Conservation (phyloP, 2,888 invertebrate genomes). For the Apeira syringaria region DNA sequence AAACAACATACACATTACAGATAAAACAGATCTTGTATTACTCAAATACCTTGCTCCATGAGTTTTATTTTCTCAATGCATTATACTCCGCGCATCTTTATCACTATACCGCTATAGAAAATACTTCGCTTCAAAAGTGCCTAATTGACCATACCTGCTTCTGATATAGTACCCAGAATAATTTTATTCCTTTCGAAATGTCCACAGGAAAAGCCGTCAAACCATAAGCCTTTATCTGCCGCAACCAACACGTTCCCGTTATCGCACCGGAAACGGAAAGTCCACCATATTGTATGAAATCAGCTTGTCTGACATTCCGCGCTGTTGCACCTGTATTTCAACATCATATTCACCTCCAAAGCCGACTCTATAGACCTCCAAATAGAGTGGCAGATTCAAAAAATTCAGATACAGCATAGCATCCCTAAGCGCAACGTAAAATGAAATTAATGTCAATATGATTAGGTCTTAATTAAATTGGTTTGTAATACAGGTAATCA, state of each 20-base stretch:
- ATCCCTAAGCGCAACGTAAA: slow-evolving; percentile 20
- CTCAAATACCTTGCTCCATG: too few species aligned
- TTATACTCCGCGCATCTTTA: too few species aligned
- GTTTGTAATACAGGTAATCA: slow-evolving; percentile 57
- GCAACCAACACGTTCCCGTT: slow-evolving; percentile 56
- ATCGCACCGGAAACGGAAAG: slow-evolving; percentile 77
- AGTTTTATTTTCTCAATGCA: too few species aligned
- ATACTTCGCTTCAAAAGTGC: too few species aligned
- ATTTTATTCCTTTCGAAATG: too few species aligned
- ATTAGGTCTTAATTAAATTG: slow-evolving; percentile 47
- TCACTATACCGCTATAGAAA: too few species aligned
- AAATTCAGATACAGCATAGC: too few species aligned
- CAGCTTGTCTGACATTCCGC: slow-evolving; percentile 77
- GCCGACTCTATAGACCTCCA: neutral
- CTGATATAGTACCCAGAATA: too few species aligned
- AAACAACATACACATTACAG: too few species aligned
- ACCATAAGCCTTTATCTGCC: slow-evolving; percentile 35
- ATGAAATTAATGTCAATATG: slow-evolving; percentile 20
- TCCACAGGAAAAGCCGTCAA: slow-evolving; percentile 27
- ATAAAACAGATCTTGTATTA: too few species aligned
- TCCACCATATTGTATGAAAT: slow-evolving; percentile 77
- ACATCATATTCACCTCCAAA: slow-evolving; percentile 12
- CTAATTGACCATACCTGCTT: too few species aligned
- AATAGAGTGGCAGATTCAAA: slow-evolving; percentile 9
- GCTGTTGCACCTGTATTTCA: slow-evolving; percentile 65